Evolutionary conservation across 2,797 vertebrate species (phyloP).

Genomic region (Melanotaenia boesemani): DNA sequence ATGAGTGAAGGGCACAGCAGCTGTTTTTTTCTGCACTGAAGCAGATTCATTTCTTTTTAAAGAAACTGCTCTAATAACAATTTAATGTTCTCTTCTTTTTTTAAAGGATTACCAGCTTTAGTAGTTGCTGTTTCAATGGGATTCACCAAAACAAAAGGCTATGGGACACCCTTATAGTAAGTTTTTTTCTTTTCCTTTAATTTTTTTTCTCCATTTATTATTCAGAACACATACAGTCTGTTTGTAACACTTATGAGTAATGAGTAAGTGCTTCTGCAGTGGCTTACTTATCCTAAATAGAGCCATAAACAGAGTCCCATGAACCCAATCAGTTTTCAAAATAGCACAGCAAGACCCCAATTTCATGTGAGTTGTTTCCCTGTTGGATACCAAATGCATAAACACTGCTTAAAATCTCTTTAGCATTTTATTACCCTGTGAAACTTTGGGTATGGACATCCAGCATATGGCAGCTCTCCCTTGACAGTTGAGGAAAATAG

Average conservation of each 20-base stretch:
- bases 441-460: slow-evolving; percentile 71
- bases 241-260: slow-evolving; percentile 49
- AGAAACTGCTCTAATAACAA: slow-evolving; percentile 52
- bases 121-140: slow-evolving; percentile 99
- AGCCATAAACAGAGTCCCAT: slow-evolving; percentile 70
- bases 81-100: slow-evolving; percentile 63
- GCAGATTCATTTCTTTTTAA: slow-evolving; percentile 1
- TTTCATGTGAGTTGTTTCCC: slow-evolving; percentile 76
- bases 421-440: slow-evolving; percentile 73
- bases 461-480: slow-evolving; percentile 70
- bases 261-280: slow-evolving; percentile 53
- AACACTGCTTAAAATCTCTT: slow-evolving; percentile 81
- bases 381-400: slow-evolving; percentile 74
- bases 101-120: slow-evolving; percentile 94
- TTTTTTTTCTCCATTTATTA: slow-evolving; percentile 17
- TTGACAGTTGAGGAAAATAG: slow-evolving; percentile 65
- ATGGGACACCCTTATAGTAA: slow-evolving; percentile 98
- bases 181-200: slow-evolving; percentile 65
- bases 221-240: slow-evolving; percentile 15
- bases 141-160: slow-evolving; percentile 99
- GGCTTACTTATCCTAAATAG: slow-evolving; percentile 63
- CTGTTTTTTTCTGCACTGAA: slow-evolving; percentile 40
- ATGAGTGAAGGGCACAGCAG: slow-evolving; percentile 46
- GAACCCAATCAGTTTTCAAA: slow-evolving; percentile 73
- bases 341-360: slow-evolving; percentile 72